phyloP scores from a whole-genome alignment of 2,888 invertebrate species.

The Lochmaea capreae region DNA sequence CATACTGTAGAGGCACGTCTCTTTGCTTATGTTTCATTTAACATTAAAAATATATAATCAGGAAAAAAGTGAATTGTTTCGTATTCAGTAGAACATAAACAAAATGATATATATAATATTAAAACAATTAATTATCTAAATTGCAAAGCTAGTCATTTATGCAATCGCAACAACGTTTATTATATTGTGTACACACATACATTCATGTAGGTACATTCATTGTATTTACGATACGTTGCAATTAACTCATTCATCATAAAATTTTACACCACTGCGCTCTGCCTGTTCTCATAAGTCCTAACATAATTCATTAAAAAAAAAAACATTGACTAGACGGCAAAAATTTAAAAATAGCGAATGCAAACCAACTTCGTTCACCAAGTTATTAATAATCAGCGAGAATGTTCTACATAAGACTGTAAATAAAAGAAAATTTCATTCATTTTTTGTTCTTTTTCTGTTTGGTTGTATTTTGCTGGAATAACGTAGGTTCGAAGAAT shows the following conservation, averaged over 20 bases:
- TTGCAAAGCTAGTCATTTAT: neutral
- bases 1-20: neutral
- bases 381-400: constrained; percentile 28
- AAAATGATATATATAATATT: neutral
- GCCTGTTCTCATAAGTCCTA: constrained; percentile 24
- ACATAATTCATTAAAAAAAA: constrained; percentile 15
- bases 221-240: constrained; percentile 1
- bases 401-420: neutral
- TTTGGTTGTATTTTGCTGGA: neutral
- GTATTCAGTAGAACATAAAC: neutral
- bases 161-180: neutral
- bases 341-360: constrained; percentile 29
- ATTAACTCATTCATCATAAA: constrained; percentile 28
- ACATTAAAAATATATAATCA: neutral
- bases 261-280: constrained; percentile 11
- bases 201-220: constrained; percentile 1
- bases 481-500: neutral
- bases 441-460: neutral
- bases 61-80: neutral
- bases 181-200: neutral
- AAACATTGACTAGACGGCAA: constrained; percentile 21
- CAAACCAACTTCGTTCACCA: constrained; percentile 24
- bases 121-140: constrained; percentile 1
- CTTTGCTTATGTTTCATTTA: neutral
- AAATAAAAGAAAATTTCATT: neutral